phyloP scores from a whole-genome alignment of 2,888 invertebrate genomes.

The Ectobius pallidus region DNA sequence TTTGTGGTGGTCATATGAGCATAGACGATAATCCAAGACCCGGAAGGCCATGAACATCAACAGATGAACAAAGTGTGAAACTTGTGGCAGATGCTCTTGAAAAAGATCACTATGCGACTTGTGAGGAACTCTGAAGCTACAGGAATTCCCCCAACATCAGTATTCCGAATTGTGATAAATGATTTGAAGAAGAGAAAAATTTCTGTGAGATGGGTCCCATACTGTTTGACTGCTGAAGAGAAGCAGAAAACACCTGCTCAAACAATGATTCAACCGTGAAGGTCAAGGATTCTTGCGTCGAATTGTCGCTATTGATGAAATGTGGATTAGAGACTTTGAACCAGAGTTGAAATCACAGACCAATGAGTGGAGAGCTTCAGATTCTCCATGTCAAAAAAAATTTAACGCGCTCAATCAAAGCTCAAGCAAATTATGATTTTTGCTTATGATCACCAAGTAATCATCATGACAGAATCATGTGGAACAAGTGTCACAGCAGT shows the following conservation, averaged over 20 bases:
- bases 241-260: not conserved
- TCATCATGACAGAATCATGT: constrained; percentile 12
- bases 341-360: too few relatives aligned
- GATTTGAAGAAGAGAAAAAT: too few relatives aligned
- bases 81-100: too few relatives aligned
- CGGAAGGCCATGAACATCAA: too few relatives aligned
- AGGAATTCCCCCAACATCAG: not conserved
- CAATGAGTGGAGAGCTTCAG: constrained; percentile 15
- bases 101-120: not conserved
- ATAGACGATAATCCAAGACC: too few relatives aligned
- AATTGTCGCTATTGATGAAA: not conserved
- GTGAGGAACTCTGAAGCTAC: not conserved
- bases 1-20: too few relatives aligned
- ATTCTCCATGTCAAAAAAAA: not conserved
- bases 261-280: constrained; percentile 8
- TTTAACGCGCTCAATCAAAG: not conserved
- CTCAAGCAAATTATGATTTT: not conserved
- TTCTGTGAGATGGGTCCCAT: too few relatives aligned
- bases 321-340: too few relatives aligned
- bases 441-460: constrained; percentile 5
- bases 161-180: too few relatives aligned
- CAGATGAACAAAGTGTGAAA: too few relatives aligned
- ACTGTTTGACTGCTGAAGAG: not conserved
- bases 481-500: not conserved
- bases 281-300: not conserved